Percentiles rank a stretch among this genome's conserved stretches.
These are phyloP conservation scores for Onychorhynchus coronatus DNA, from an alignment of 2,113 vertebrate species.

Conservation along the genomic window DNA sequence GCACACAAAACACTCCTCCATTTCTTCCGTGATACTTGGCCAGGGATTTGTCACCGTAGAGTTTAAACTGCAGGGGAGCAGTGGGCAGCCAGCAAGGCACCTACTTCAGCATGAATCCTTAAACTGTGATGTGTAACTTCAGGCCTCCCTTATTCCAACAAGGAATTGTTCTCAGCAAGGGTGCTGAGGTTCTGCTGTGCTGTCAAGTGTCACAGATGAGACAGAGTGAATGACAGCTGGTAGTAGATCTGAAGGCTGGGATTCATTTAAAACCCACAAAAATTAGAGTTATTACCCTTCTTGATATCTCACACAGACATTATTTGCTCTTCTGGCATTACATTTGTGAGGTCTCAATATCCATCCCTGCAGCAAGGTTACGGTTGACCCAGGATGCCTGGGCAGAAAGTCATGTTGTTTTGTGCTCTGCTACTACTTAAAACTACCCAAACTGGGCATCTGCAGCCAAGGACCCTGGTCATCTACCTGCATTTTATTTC, in stretches of 20 bases:
- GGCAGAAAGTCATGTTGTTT: neutral
- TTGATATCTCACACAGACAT: neutral
- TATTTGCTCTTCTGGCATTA: neutral
- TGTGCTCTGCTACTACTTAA: neutral
- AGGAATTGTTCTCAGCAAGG: neutral
- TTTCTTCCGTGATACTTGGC: neutral
- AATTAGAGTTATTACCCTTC: neutral
- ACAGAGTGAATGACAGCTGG: neutral
- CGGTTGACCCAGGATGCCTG: neutral
- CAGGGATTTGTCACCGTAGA: neutral
- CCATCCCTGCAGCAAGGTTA: neutral
- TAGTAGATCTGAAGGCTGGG: neutral
- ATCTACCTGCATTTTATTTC: neutral
- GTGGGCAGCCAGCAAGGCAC: neutral
- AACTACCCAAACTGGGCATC: neutral
- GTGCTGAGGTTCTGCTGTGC: neutral
- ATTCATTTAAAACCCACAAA: neutral
- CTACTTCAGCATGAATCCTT: neutral
- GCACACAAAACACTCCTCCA: neutral
- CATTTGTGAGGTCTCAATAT: neutral
- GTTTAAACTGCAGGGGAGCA: neutral
- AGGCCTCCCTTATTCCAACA: neutral
- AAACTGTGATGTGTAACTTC: neutral
- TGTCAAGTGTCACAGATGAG: neutral
- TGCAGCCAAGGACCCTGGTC: rapidly evolving